Percentiles rank a stretch among this genome's conserved stretches.
Evolutionary conservation across 64 coral and sea anemone genomes (phyloP).

Genomic region (Orbicella faveolata): DNA sequence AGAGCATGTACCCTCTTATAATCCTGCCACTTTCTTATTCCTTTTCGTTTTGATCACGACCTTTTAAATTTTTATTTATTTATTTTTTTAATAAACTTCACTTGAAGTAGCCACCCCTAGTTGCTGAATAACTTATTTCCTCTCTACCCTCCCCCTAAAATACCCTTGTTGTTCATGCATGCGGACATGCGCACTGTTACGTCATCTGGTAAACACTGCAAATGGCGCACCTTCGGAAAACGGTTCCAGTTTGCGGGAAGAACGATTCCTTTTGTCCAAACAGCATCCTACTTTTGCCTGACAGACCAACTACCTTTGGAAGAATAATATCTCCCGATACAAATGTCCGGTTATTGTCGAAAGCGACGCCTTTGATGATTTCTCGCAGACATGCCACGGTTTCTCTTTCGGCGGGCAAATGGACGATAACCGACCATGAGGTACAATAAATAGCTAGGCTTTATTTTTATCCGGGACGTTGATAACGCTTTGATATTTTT

Average conservation of each 20-base stretch:
- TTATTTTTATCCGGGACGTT: not conserved
- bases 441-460: conserved; percentile 24
- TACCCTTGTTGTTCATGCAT: not conserved
- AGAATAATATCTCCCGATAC: conserved; percentile 75
- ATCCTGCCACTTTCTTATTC: too few species aligned
- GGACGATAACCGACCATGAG: conserved; percentile 88
- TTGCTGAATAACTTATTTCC: not conserved
- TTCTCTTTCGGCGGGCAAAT: conserved; percentile 67
- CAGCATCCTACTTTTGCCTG: conserved; percentile 65
- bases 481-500: not conserved
- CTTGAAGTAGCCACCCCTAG: not conserved
- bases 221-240: conserved; percentile 90
- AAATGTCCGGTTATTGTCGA: conserved; percentile 78
- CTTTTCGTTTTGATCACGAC: too few species aligned
- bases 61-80: too few species aligned
- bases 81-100: too few species aligned
- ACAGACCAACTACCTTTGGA: conserved; percentile 81
- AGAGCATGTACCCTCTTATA: too few species aligned
- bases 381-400: conserved; percentile 93
- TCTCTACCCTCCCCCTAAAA: not conserved
- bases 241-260: conserved; percentile 76
- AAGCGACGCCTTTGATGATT: conserved; percentile 82
- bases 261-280: conserved; percentile 87
- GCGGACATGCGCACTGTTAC: conserved; percentile 55
- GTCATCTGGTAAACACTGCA: conserved; percentile 30